Evolutionary conservation across 2,113 vertebrate genomes (phyloP), one percentile per base, ranked within the genome.

Genomic region (Myxocyprinus asiaticus): DNA sequence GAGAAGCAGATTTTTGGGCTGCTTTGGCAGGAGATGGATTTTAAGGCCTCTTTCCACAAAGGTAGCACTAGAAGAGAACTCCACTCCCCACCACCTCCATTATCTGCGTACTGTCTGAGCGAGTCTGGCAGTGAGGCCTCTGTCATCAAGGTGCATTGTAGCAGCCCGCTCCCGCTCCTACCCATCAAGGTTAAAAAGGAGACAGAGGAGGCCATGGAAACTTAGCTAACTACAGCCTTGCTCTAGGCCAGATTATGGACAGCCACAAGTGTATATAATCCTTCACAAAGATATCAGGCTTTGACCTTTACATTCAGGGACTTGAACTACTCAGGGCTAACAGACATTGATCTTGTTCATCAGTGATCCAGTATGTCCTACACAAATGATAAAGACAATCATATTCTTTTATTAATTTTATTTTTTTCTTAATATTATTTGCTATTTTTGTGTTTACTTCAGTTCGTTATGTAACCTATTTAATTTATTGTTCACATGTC

Each of bases 141-240:
- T 3, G 90, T 99, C 87, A 93, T 97, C 89, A 98, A 96, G 91
- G 89, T 95, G 89, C 92, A 94, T 85, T 94, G 85, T 43, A 86
- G 93, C 91, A 93, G 94, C 90, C 93, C 96, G 80, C 86, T 94
- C 92, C 92, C 93, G 89, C 94, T 95, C 77, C 92, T 95, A 87
- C 93, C 96, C 85, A 86, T 95, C 86, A 95, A 94, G 81, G 96
- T 99, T 90, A 99, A 99, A 92, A 95, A 98, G 93, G 98, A 99
- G 94, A 94, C 94, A 81, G 84, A 94, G 70, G 95, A 96, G 92
- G 90, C 93, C 68, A 94, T 94, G 92, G 94, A 96, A 88, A 89
- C 92, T 91, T 96, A 85, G 73, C 68, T 51, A 59, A 88, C 87
- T 81, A 61, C 88, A 47, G 87, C 48, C 9, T 76, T 80, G 22